Percentiles rank a stretch among this genome's conserved stretches.
Evolutionary conservation across 2,797 vertebrate genomes (phyloP).

Genomic region (Lepilemur ruficaudatus): DNA sequence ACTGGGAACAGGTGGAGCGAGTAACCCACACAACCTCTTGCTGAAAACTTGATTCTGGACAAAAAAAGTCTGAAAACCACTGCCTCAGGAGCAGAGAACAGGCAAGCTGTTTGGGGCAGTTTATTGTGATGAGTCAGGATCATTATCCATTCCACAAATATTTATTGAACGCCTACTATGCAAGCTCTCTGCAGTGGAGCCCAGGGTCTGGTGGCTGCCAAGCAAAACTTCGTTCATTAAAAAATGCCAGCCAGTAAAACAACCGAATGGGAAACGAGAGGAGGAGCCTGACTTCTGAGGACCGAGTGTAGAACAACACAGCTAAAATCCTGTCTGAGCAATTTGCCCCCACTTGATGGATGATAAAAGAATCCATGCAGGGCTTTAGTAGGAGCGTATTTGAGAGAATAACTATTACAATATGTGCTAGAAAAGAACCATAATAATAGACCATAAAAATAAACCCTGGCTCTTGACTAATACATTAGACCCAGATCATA

Average conservation of each 20-base stretch:
- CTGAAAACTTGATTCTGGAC: slow-evolving; percentile 19
- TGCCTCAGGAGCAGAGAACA: not conserved
- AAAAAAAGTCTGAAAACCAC: not conserved
- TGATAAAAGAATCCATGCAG: slow-evolving; percentile 44
- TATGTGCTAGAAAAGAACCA: slow-evolving; percentile 53
- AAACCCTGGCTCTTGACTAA: slow-evolving; percentile 56
- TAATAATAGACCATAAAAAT: slow-evolving; percentile 67
- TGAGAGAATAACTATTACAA: slow-evolving; percentile 61
- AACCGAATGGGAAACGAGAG: slow-evolving; percentile 55
- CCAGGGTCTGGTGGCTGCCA: not conserved
- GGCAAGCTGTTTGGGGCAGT: not conserved
- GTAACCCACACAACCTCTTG: not conserved
- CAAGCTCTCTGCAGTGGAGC: not conserved
- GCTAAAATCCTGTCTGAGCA: slow-evolving; percentile 42
- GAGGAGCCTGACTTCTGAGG: not conserved
- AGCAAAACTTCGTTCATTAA: slow-evolving; percentile 55
- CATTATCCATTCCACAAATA: slow-evolving; percentile 64
- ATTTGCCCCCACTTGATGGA: slow-evolving; percentile 40
- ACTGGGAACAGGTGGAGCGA: not conserved
- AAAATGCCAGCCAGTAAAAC: slow-evolving; percentile 58
- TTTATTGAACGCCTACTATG: slow-evolving; percentile 64
- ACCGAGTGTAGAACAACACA: not conserved
- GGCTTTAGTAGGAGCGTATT: slow-evolving; percentile 40
- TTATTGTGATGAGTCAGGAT: slow-evolving; percentile 64
- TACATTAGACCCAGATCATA: slow-evolving; percentile 55